Conservation (phyloP, 2,888 invertebrate genomes). For the Drosophila subsilvestris region DNA sequence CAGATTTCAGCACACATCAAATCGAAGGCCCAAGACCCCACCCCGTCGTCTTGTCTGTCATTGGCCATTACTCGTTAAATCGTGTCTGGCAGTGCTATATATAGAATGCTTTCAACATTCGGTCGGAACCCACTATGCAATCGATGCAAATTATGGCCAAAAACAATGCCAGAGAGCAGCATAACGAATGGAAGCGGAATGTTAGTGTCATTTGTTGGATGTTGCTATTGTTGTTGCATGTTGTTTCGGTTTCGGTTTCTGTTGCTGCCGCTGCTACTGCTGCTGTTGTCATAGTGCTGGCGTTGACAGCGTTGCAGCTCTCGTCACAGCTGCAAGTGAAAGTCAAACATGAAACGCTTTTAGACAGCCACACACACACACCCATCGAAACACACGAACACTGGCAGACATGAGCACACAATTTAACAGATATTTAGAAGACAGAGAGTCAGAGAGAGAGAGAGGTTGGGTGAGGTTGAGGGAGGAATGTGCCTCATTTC, state of each 20-base stretch:
- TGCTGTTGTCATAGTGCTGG: conserved; percentile 45
- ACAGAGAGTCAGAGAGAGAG: not conserved
- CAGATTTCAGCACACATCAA: not conserved
- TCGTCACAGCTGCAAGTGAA: conserved; percentile 76
- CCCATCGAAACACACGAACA: conserved; percentile 17
- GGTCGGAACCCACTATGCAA: conserved; percentile 45
- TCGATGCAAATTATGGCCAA: conserved; percentile 67
- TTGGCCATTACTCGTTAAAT: conserved; percentile 3
- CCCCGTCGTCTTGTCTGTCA: conserved; percentile 23
- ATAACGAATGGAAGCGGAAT: conserved; percentile 26
- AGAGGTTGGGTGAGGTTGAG: not conserved
- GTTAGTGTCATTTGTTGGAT: conserved; percentile 13
- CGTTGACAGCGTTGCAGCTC: conserved; percentile 56
- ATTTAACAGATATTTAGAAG: conserved; percentile 46
- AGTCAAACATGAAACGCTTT: conserved; percentile 67
- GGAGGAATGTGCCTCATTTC: conserved; percentile 52
- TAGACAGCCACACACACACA: conserved; percentile 39
- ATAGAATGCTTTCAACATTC: conserved; percentile 1
- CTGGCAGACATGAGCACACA: conserved; percentile 24
- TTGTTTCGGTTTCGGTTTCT: conserved; percentile 20
- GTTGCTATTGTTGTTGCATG: conserved; percentile 25
- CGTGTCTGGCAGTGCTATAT: conserved; percentile 1
- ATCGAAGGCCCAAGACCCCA: conserved; percentile 18
- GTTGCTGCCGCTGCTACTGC: conserved; percentile 23
- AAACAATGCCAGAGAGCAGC: conserved; percentile 52